A percentile compares a stretch with the other conserved stretches of the same genome.
These are phyloP conservation scores for Sus cebifrons DNA, from an alignment of 2,797 vertebrate genomes.

Conservation along the genomic window DNA sequence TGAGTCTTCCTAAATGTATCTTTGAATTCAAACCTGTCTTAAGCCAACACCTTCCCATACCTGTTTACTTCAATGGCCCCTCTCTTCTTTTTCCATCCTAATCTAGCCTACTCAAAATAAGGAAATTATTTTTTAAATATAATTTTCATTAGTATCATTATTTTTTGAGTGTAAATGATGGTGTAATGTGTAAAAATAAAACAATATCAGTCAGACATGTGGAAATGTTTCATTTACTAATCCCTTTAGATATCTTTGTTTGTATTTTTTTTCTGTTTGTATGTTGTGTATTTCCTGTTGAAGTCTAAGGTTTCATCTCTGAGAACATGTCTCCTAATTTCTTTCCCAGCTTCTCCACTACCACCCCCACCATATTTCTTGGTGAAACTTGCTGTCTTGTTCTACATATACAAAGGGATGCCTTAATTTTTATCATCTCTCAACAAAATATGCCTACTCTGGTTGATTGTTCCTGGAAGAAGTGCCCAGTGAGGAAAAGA, in stretches of 20 bases:
- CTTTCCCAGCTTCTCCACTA: not conserved
- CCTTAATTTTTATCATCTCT: constrained; percentile 1
- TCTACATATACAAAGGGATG: not conserved
- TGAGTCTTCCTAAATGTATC: constrained; percentile 23
- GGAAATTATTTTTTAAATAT: not conserved
- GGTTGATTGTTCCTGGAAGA: not conserved
- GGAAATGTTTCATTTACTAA: not conserved
- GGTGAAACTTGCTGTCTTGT: not conserved
- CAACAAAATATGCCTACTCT: not conserved
- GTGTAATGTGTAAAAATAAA: not conserved
- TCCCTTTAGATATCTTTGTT: not conserved
- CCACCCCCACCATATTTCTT: not conserved
- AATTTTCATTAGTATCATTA: not conserved
- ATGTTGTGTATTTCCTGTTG: not conserved
- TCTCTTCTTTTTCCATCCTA: not conserved
- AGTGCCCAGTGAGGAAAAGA: not conserved
- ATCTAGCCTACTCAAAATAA: not conserved
- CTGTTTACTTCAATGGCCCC: not conserved
- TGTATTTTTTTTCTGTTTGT: not conserved
- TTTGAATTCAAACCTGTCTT: constrained; percentile 33
- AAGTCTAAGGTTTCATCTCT: not conserved
- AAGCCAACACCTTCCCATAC: not conserved
- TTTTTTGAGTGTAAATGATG: not conserved
- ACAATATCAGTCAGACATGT: not conserved
- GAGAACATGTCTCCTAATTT: not conserved